Evolutionary conservation across 2,113 vertebrate genomes (phyloP), one percentile per base, ranked within the genome.

Genomic region (Phocoena sinus): DNA sequence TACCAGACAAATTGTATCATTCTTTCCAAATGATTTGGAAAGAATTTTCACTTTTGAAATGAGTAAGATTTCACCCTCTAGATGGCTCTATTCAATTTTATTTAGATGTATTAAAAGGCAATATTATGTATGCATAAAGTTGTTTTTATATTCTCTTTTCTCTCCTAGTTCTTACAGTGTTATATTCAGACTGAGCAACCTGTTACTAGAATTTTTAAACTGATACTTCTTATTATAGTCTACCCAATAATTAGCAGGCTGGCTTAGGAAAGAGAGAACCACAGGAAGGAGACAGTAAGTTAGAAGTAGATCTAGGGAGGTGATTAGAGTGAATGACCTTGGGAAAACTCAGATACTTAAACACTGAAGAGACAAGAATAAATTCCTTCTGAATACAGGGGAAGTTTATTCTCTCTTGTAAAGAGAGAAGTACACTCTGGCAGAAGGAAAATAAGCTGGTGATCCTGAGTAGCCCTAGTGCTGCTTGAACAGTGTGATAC

Each of bases 271-370:
- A 23, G 58, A 23, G 80, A 56, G 63, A 94, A 47, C 6, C 13
- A 56, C 11, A 62, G 62, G 60, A 62, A 88, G 6, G 38, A 71
- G 18, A 3, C 1, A 60, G 3, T 33, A 44, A 8, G 9, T 80
- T 68, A 73, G 58, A 93, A 56, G n/a, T 18, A 77, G 36, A 33
- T 67, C 44, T 62, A 70, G 31, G 20, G 44, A 93, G 18, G 28
- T 84, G 17, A 91, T 93, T 74, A 53, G 44, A 93, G 36, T 38
- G 33, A 62, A 79, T 79, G 60, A 79, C 67, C 56, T 89, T 82
- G 56, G 97, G 77, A 58, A 97, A 96, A 90, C 26, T n/a, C 70
- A 93, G 47, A 74, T 21, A 80, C 12, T 73, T 85, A 85, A 93
- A 91, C 21, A 85, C 13, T 60, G 13, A 65, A 56, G 2, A 62